Conservation (phyloP, 2,113 vertebrate genomes). For the Hippolais icterina region DNA sequence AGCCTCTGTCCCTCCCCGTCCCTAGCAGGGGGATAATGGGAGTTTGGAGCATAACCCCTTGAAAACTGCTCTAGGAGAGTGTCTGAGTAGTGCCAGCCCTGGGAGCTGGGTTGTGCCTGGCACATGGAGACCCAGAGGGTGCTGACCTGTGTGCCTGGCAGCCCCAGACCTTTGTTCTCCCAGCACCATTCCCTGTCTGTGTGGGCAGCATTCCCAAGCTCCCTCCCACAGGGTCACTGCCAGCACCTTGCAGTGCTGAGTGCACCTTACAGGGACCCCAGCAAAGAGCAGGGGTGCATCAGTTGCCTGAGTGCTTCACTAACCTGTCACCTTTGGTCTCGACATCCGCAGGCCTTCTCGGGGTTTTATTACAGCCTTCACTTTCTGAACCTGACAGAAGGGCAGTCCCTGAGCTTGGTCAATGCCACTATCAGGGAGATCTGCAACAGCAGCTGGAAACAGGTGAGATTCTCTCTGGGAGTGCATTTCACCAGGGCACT, state of each 20-base stretch:
- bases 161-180: background rate
- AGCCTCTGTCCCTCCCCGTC: rapidly evolving
- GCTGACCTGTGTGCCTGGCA: rapidly evolving
- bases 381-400: conserved; percentile 77
- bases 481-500: rapidly evolving
- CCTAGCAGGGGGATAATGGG: background rate
- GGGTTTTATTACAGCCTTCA: conserved; percentile 74
- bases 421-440: conserved; percentile 63
- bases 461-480: conserved; percentile 47
- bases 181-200: rapidly evolving
- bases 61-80: background rate
- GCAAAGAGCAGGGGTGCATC: rapidly evolving
- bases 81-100: background rate
- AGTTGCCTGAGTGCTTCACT: background rate
- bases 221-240: rapidly evolving
- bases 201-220: background rate
- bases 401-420: conserved; percentile 35
- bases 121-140: rapidly evolving
- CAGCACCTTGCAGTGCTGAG: background rate
- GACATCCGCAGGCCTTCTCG: conserved; percentile 74
- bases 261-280: too few species aligned
- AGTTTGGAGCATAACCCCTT: rapidly evolving
- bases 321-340: background rate
- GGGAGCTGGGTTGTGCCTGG: background rate
- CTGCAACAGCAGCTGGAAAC: conserved; percentile 71